Base-by-base conservation (phyloP, 2,888 invertebrate genomes). In the Nemotelus nigrinus region DNA sequence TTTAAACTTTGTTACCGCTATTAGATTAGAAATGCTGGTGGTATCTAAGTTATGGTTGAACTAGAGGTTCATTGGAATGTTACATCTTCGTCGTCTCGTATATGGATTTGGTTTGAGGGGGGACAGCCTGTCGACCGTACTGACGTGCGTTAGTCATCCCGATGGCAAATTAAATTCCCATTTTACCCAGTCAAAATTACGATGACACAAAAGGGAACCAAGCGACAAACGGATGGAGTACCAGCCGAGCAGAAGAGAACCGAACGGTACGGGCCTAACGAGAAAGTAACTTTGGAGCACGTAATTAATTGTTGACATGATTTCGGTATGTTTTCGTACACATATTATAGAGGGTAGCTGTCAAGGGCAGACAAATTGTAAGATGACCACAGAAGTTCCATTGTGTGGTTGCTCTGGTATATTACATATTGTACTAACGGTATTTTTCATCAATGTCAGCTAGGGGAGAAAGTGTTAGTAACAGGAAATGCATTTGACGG, bases 281-380 rank as follows among this genome's bases (percentile, higher is more conserved):
- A 25, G 25, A 48, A 48, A 39, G 48, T 5, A 60, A 41, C 74
- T 48, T 74, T 41, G 63, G 74, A 63, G 74, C 43, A 74, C 63
- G 60, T 74, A 74, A 74, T 74, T 74, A 74, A 74, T 74, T 74
- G 74, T 74, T 74, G 74, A 74, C 74, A 74, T 74, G 74, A 74
- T 60, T 74, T 48, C 63, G 74, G 74, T 74, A 50, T 74, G 74
- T 60, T 74, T 74, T 74, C 47, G 39, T 60, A 48, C 60, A 74
- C 48, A 60, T 58, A 58, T 47, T 72, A 58, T 58, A 3, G 25
- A 50, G 60, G 74, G 8, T 63, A 57, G 44, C 47, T 74, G 74
- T 74, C 74, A 60, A 50, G 25, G 63, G 58, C 72, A 72, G 72
- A 72, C 58, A 72, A 60, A 72, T 72, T 72, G 60, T 72, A 58